These are phyloP conservation scores for Drosophila lowei DNA, from an alignment of 1,140 invertebrate species.

Conservation along the genomic window DNA sequence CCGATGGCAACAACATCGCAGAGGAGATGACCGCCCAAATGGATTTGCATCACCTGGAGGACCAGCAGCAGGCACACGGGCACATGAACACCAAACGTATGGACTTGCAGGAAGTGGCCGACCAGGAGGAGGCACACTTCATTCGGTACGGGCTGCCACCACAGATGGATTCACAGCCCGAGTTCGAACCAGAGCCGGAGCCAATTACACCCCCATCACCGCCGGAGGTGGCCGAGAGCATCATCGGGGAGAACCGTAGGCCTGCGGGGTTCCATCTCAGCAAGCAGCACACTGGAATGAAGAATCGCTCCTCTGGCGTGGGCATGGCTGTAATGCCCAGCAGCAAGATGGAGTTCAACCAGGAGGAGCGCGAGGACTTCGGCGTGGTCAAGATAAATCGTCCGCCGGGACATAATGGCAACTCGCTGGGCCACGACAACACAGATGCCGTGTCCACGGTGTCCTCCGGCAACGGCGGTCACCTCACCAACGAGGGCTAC, in stretches of 20 bases:
- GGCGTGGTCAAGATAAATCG: constrained; percentile 80
- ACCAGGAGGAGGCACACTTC: constrained; percentile 10
- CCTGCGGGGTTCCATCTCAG: constrained; percentile 71
- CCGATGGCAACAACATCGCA: constrained; percentile 42
- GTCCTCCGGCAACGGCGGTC: constrained; percentile 61
- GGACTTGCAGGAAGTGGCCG: constrained; percentile 2
- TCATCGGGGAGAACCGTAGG: constrained; percentile 65
- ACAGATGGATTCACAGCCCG: constrained; percentile 35
- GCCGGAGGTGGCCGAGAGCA: constrained; percentile 64
- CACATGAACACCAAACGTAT: too few species aligned
- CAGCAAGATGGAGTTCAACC: constrained; percentile 82
- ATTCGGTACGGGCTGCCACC: too few species aligned
- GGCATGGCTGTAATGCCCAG: constrained; percentile 78
- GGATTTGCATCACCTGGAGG: constrained; percentile 50
- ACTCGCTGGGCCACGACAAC: constrained; percentile 64
- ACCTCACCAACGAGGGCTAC: constrained; percentile 85
- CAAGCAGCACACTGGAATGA: constrained; percentile 82
- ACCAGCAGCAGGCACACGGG: not conserved
- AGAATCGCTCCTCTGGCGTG: constrained; percentile 79
- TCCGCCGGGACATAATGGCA: constrained; percentile 65
- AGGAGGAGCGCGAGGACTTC: constrained; percentile 74
- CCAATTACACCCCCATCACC: constrained; percentile 49
- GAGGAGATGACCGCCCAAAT: constrained; percentile 58
- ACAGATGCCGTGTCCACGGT: constrained; percentile 70
- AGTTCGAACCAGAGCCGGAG: constrained; percentile 42